Percentiles rank a stretch among this genome's conserved stretches.
These are phyloP conservation scores for Augiades crinisus DNA, from an alignment of 2,888 invertebrate species.

Conservation along the genomic window DNA sequence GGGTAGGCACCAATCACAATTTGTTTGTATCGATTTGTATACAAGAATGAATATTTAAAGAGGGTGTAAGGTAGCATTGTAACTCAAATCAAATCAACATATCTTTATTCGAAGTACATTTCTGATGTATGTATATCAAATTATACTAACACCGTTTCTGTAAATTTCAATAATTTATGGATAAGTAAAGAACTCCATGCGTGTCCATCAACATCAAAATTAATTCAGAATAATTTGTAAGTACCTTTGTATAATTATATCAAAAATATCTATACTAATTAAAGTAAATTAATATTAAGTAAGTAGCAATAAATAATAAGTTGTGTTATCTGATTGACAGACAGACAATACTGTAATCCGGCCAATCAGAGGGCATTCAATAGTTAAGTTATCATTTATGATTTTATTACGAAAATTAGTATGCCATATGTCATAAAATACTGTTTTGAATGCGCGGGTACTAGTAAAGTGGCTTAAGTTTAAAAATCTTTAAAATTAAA, in stretches of 20 bases:
- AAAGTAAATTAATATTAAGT: too few species aligned
- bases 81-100: too few species aligned
- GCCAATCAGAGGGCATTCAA: constrained; percentile 13
- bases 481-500: too few species aligned
- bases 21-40: constrained; percentile 5
- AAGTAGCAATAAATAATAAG: constrained; percentile 9
- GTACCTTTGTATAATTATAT: too few species aligned
- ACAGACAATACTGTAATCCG: constrained; percentile 15
- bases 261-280: too few species aligned
- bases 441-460: neutral
- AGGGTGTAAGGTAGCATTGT: neutral
- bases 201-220: too few species aligned
- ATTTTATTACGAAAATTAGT: constrained; percentile 8
- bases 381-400: constrained; percentile 12
- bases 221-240: too few species aligned
- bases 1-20: neutral
- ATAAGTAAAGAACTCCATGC: too few species aligned
- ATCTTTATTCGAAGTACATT: too few species aligned
- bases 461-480: neutral
- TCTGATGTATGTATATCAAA: too few species aligned
- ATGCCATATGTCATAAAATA: constrained; percentile 6
- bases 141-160: too few species aligned
- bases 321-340: constrained; percentile 6
- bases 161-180: too few species aligned
- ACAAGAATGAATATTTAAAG: neutral